Base-by-base conservation (phyloP, 2,113 vertebrate genomes). In the Neogobius melanostomus region DNA sequence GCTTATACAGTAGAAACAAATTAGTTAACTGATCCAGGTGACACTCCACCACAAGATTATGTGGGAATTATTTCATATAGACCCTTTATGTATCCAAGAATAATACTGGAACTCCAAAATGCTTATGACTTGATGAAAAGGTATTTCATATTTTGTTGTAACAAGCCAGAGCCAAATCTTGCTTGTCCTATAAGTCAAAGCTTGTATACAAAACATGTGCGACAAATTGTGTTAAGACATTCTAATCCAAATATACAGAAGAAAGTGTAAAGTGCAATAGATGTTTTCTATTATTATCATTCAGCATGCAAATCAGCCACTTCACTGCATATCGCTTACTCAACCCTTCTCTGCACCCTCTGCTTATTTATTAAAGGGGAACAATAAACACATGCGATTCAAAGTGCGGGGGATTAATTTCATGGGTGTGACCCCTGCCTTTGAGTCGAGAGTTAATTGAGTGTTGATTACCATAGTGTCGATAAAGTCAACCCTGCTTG, bases 361-460 rank as follows among this genome's bases (percentile, higher is more conserved):
- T 42, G 54, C 11, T 56, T 64, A 72, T 68, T 70, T 49, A 57
- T 69, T 64, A 61, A 64, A 69, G 60, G 14, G 10, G 14, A 16
- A 64, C 62, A 64, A 48, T 64, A 64, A 61, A 44, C 52, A 52
- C 46, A 69, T 49, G 15, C 12, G 50, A 43, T 43, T 47, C 15
- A 60, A 53, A 69, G 54, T 59, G 28, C 28, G 16, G 61, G 17
- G 57, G 48, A 64, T 69, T 64, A 65, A 71, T 67, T 67, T 49
- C 46, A 16, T 14, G 62, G 54, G 48, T 68, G n/a, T 63, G 60
- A 64, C 21, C 53, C 8, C 52, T 68, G 53, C 51, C 65, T 79
- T 65, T 42, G 36, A 79, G 43, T 74, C 72, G 36, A 70, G 71
- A 71, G 16, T 76, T 79, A 81, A 59, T 67, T 73, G 36, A 59